Evolutionary conservation across 2,888 invertebrate genomes (phyloP).

Genomic region (Itoplectis maculator): DNA sequence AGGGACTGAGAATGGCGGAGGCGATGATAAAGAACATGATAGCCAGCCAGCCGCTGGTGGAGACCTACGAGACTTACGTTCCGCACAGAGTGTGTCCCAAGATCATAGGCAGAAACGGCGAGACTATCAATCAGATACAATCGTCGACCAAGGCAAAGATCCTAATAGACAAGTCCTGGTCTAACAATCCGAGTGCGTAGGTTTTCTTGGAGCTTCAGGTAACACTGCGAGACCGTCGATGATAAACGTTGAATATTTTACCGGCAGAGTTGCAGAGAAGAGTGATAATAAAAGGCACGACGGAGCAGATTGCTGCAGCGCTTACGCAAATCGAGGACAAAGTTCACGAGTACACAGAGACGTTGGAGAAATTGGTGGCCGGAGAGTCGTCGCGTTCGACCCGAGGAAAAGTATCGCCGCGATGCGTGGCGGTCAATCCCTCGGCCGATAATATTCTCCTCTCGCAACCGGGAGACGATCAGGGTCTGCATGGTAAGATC

Average conservation of each 20-base stretch:
- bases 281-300: slow-evolving; percentile 88
- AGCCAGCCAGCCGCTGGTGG: slow-evolving; percentile 88
- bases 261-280: slow-evolving; percentile 77
- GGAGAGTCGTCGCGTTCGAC: slow-evolving; percentile 69
- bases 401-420: slow-evolving; percentile 73
- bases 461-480: slow-evolving; percentile 38
- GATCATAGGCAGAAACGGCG: slow-evolving; percentile 92
- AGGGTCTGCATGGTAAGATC: slow-evolving; percentile 63
- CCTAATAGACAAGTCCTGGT: slow-evolving; percentile 85
- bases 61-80: slow-evolving; percentile 89
- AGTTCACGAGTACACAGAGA: slow-evolving; percentile 85
- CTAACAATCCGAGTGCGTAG: slow-evolving; percentile 70
- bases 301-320: slow-evolving; percentile 91
- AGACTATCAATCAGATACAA: slow-evolving; percentile 90
- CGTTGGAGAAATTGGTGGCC: slow-evolving; percentile 68
- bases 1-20: slow-evolving; percentile 90
- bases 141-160: slow-evolving; percentile 91
- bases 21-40: slow-evolving; percentile 89
- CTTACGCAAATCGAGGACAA: slow-evolving; percentile 90
- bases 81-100: slow-evolving; percentile 89
- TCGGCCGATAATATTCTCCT: slow-evolving; percentile 1
- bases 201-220: slow-evolving; percentile 56
- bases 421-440: slow-evolving; percentile 58
- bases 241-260: slow-evolving; percentile 46
- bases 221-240: neutral